phyloP scores from a whole-genome alignment of 2,888 invertebrate genomes.

The Atrina japonica region DNA sequence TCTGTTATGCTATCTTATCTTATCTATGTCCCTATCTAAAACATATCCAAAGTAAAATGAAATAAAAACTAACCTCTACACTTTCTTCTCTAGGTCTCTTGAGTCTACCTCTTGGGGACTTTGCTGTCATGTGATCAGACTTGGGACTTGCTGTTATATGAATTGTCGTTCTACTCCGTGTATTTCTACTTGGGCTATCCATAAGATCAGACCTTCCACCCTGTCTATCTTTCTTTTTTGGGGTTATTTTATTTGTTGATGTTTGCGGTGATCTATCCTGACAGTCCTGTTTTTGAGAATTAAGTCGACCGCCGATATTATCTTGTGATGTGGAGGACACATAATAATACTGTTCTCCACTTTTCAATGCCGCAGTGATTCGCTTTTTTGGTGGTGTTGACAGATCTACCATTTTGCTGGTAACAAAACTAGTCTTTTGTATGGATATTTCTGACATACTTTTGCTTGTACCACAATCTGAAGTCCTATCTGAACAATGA shows the following conservation, averaged over 20 bases:
- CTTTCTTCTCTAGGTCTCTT: constrained; percentile 32
- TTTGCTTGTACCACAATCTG: too few species aligned
- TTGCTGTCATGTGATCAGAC: constrained; percentile 1
- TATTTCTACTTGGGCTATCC: constrained; percentile 14
- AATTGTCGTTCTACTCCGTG: not conserved
- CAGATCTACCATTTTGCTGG: constrained; percentile 6
- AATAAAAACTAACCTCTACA: constrained; percentile 4
- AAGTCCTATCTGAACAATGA: too few species aligned
- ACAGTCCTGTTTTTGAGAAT: constrained; percentile 5
- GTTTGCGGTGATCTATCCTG: not conserved
- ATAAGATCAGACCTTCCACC: not conserved
- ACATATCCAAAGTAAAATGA: too few species aligned
- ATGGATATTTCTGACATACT: too few species aligned
- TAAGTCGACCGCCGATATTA: not conserved
- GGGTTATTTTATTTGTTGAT: constrained; percentile 20
- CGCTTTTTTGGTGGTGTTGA: constrained; percentile 43
- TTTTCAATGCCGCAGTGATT: constrained; percentile 41
- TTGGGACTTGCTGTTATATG: not conserved
- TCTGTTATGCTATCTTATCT: too few species aligned
- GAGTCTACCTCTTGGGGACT: not conserved
- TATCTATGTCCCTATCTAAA: too few species aligned
- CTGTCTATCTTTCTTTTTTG: constrained; percentile 8
- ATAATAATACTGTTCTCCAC: constrained; percentile 41
- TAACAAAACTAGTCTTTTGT: too few species aligned
- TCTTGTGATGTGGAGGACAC: constrained; percentile 15